Base-by-base conservation (phyloP, 2,113 vertebrate genomes). In the Phrynosoma blainvillii region DNA sequence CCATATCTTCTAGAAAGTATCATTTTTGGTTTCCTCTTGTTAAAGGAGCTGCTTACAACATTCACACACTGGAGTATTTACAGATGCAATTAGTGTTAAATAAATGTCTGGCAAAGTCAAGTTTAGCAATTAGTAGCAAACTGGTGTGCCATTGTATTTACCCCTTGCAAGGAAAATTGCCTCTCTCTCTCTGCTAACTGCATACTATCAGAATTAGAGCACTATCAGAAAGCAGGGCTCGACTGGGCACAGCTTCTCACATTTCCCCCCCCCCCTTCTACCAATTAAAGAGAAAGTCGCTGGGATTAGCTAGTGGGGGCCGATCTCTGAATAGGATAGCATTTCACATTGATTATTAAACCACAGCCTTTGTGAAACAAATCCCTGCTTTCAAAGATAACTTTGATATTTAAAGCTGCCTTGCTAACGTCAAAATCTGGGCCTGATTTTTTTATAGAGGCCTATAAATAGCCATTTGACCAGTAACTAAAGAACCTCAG, bases 31-130 rank as follows among this genome's bases (percentile, higher is more conserved):
- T 85, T 86, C 82, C 54, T 85, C 92, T 87, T 91, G 90, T 94
- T 90, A 84, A 87, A 79, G 89, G 80, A 91, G 87, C 90, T 93
- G 92, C 93, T 52, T 74, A 84, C 87, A 89, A 94, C 92, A 93
- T 94, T 95, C 91, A 94, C 92, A 94, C 20, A 7, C 89, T 89
- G 87, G 92, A 95, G 93, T 91, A 88, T 91, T 95, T 95, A 92
- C 92, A 92, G 91, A 93, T 89, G 87, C 89, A 94, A 94, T 95
- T 93, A 94, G 90, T 70, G 73, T 89, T 92, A 93, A 94, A 95
- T 92, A 95, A 95, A 93, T 89, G 93, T 82, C 89, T 87, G 47
- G 86, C 90, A 87, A 93, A 79, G 91, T 89, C 90, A 68, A 82
- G 92, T 92, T 91, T 93, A 89, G 90, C 90, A 94, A 94, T 95